Base-by-base conservation (phyloP, 2,113 vertebrate genomes). In the Aptenodytes forsteri region DNA sequence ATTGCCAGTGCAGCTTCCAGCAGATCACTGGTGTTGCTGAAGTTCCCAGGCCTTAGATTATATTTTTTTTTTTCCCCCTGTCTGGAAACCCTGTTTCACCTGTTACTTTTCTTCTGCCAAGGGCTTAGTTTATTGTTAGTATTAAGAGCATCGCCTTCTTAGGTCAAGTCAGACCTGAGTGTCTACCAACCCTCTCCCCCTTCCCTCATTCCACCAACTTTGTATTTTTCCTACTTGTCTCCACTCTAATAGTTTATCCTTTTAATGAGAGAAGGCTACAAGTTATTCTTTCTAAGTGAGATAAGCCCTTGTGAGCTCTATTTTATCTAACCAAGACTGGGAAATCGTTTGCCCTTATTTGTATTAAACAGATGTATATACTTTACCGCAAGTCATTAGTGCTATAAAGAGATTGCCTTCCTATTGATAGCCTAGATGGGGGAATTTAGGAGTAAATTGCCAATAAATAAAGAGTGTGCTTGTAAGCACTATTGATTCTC, bases 301-400 rank as follows among this genome's bases (percentile, higher is more conserved):
- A 80, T 85, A 82, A 90, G 78, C 75, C 70, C 44, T 72, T 71
- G 69, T 18, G 83, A 93, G 86, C 83, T 95, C 92, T 94, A 75
- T 97, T 92, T 97, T 94, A 67, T 93, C 85, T 83, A 88, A 62
- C 32, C 61, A 54, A 77, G 76, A 26, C 92, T 85, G 86, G 79
- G 91, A 98, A 97, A 96, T 96, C 71, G 10, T 96, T 97, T 98
- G 93, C 94, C 91, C 94, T 92, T 93, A 80, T 97, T 98, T 96
- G 91, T 97, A 95, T 97, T 96, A 96, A 96, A 93, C 83, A 82
- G 91, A 94, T 89, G 96, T 96, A 81, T 96, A 78, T 93, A 95
- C 91, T 95, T 98, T 96, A 92, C 95, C n/a, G 46, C 95, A 96
- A 96, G 96, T 94, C 96, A 84, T 98, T 97, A 97, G 83, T 85